phyloP scores from a whole-genome alignment of 2,113 vertebrate genomes.

The Neodon shergylaensis region DNA sequence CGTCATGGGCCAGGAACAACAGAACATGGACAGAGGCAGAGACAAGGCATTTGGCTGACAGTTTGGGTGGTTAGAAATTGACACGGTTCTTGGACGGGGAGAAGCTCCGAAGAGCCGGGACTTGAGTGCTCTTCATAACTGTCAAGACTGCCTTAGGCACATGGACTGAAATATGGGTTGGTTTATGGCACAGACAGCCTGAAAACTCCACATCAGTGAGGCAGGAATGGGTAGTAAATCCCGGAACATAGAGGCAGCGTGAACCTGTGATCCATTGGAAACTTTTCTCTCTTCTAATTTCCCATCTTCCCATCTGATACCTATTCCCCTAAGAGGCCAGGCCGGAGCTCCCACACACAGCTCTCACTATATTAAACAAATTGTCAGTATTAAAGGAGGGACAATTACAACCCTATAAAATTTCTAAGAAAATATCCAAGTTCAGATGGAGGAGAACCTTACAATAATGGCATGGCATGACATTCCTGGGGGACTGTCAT shows the following conservation, averaged over 20 bases:
- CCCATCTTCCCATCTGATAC: background rate
- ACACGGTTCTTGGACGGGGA: rapidly evolving
- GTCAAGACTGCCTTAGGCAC: rapidly evolving
- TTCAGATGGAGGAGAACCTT: background rate
- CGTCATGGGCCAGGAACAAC: rapidly evolving
- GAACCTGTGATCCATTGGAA: background rate
- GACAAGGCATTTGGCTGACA: background rate
- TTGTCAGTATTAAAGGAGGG: background rate
- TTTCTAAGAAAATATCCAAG: slow-evolving; percentile 18
- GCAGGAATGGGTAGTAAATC: rapidly evolving
- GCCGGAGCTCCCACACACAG: background rate
- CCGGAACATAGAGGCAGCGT: background rate
- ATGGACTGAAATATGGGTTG: rapidly evolving
- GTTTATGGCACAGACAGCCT: rapidly evolving
- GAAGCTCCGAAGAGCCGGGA: background rate
- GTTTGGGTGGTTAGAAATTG: background rate
- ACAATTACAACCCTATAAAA: background rate
- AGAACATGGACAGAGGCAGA: background rate
- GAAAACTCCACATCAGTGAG: rapidly evolving
- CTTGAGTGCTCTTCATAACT: too few species aligned
- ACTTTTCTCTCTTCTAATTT: background rate
- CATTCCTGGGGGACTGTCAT: background rate
- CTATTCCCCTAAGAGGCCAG: background rate
- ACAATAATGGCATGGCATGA: background rate
- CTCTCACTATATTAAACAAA: background rate